phyloP scores from a whole-genome alignment of 2,888 invertebrate genomes.

The Oscheius sp. region DNA sequence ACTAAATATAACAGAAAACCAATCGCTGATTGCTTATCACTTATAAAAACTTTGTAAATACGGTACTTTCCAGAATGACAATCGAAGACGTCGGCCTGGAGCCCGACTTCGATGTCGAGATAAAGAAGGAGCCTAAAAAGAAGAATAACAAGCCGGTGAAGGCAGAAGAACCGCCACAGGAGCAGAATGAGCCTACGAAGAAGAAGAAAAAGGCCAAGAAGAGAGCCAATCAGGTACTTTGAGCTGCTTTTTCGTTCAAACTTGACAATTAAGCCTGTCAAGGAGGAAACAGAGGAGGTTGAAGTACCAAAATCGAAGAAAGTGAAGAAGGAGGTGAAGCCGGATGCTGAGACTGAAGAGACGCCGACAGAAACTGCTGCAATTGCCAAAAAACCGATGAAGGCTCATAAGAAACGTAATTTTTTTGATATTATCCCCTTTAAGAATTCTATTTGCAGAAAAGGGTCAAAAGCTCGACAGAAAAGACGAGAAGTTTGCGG shows the following conservation, averaged over 20 bases:
- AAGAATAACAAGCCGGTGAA: slow-evolving; percentile 38
- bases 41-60: neutral
- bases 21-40: neutral
- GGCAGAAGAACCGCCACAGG: neutral
- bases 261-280: neutral
- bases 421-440: neutral
- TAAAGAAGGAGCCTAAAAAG: slow-evolving; percentile 41
- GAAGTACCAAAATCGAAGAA: neutral
- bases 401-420: neutral
- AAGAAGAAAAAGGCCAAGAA: slow-evolving; percentile 12
- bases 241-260: neutral
- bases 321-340: slow-evolving; percentile 1
- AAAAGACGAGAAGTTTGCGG: slow-evolving; percentile 1
- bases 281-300: neutral
- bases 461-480: neutral
- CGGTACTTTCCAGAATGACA: slow-evolving; percentile 1
- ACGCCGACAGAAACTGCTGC: neutral
- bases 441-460: neutral
- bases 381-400: neutral
- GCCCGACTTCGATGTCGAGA: slow-evolving; percentile 47
- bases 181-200: neutral
- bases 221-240: neutral
- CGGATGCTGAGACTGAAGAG: neutral
- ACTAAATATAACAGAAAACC: neutral
- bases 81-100: slow-evolving; percentile 54